Base-by-base conservation (phyloP, 2,113 vertebrate genomes). In the Forbesichthys papilliferus region DNA sequence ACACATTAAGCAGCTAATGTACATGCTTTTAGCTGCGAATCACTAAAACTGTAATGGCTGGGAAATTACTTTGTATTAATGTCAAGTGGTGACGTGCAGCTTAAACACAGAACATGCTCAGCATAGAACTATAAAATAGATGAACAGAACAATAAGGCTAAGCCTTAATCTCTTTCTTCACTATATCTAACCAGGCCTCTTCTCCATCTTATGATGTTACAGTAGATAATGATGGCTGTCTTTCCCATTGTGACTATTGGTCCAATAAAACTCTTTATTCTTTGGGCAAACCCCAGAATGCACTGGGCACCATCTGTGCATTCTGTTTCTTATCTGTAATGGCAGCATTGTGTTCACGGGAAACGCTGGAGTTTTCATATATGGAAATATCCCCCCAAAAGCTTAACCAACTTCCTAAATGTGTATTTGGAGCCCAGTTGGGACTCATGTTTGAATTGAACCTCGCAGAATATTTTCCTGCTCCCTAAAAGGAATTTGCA, bases 211-310 rank as follows among this genome's bases (percentile, higher is more conserved):
- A 12, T 71, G 69, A 66, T 27, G 27, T 27, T 27, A 27, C 18
- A 47, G 52, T 63, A 67, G 69, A 71, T 68, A 75, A 82, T 78
- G 3, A 73, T 58, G 49, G 4, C 20, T 64, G 58, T 56, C 16
- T 66, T 69, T 77, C 59, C 56, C 61, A 14, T 69, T 10, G 57
- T 58, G 61, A 63, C 16, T 18, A 6, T 42, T 42, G 36, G 36
- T 1, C 36, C 36, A 8, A 8, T 42, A 42, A 42, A 42, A 42
- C 36, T 42, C 36, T 8, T 1, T 27, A 27, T 27, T 27, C 27
- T 27, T 27, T 27, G 27, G 27, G 27, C 36, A 42, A 8, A 6
- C 36, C 5, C 36, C 36, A 42, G 36, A 42, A 42, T 42, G 36
- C 7, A 42, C 7, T 42, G 36, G 36, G 36, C 36, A 42, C 36